Conservation (phyloP, 2,888 invertebrate species). For the Clostera curtula region DNA sequence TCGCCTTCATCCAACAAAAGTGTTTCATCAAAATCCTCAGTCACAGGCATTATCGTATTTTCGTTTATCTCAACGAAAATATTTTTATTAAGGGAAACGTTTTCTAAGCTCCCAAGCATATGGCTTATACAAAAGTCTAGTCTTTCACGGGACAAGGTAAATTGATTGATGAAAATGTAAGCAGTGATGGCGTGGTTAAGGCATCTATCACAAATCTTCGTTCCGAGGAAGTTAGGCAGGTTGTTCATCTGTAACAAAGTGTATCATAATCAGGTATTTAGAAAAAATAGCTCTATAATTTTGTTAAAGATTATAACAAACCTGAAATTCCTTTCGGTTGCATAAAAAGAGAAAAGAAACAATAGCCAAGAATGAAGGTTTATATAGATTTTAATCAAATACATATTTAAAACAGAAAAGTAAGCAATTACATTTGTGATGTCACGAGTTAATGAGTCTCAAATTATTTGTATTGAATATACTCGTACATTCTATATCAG, state of each 20-base stretch:
- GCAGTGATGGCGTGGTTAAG: constrained; percentile 46
- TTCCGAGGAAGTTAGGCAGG: constrained; percentile 41
- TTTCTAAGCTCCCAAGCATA: constrained; percentile 39
- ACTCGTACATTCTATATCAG: too few relatives aligned
- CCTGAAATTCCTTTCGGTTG: too few relatives aligned
- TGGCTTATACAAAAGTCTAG: constrained; percentile 41
- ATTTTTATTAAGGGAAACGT: constrained; percentile 29
- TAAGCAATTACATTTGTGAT: too few relatives aligned
- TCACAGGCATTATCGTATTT: constrained; percentile 38
- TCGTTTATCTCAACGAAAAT: constrained; percentile 52
- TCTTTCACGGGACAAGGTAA: constrained; percentile 40
- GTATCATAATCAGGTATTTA: too few relatives aligned
- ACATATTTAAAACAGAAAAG: too few relatives aligned
- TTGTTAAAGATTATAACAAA: too few relatives aligned
- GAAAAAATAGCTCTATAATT: too few relatives aligned
- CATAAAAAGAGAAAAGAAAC: too few relatives aligned
- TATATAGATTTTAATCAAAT: too few relatives aligned
- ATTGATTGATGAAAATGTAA: constrained; percentile 47
- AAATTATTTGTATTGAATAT: too few relatives aligned
- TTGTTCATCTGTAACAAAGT: constrained; percentile 59
- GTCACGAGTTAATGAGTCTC: too few relatives aligned
- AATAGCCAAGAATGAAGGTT: too few relatives aligned
- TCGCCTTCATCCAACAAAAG: constrained; percentile 25
- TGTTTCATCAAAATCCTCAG: constrained; percentile 28
- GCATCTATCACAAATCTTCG: constrained; percentile 60